phyloP scores from a whole-genome alignment of 2,797 vertebrate genomes.

The Cyprinella venusta region DNA sequence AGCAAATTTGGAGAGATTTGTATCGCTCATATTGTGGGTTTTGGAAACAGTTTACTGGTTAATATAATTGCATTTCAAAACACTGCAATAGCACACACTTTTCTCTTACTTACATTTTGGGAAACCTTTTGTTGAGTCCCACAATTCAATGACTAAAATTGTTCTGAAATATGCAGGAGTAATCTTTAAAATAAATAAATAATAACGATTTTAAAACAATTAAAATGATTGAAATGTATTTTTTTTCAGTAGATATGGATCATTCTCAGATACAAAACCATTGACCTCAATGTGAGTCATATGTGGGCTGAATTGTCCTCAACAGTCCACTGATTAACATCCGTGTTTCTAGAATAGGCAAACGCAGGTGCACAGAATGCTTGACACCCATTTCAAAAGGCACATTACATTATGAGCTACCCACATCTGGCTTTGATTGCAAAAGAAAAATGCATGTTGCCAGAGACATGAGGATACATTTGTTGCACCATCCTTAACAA shows the following conservation, averaged over 20 bases:
- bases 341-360: constrained; percentile 5
- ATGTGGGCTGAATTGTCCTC: not conserved
- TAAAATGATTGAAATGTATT: not conserved
- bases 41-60: constrained; percentile 1
- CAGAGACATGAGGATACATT: not conserved
- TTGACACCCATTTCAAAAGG: constrained; percentile 28
- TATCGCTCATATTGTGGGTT: not conserved
- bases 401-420: not conserved
- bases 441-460: not conserved
- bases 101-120: not conserved
- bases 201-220: not conserved
- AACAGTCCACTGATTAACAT: not conserved
- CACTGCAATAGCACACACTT: not conserved
- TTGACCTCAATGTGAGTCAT: not conserved
- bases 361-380: constrained; percentile 13
- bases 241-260: not conserved
- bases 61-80: not conserved
- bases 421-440: not conserved
- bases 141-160: not conserved
- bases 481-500: not conserved
- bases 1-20: constrained; percentile 1
- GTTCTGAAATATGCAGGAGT: not conserved
- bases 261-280: not conserved
- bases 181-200: not conserved
- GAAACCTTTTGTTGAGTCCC: not conserved